These are phyloP conservation scores for Heteropelma amictum DNA, from an alignment of 2,888 invertebrate genomes.

Conservation along the genomic window DNA sequence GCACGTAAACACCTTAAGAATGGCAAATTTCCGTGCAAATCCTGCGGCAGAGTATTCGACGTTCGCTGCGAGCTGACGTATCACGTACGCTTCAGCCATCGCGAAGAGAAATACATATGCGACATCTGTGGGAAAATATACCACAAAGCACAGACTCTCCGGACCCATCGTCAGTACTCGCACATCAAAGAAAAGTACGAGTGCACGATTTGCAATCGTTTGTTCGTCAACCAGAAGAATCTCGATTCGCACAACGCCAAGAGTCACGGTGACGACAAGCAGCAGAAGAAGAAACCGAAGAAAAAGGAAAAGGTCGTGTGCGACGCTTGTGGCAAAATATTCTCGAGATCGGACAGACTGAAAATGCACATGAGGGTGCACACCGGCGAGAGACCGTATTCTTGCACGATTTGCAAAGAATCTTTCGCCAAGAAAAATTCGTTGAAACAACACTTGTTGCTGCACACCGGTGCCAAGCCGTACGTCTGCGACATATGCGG, in stretches of 20 bases:
- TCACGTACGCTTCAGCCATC: constrained; percentile 57
- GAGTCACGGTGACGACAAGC: constrained; percentile 67
- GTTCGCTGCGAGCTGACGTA: constrained; percentile 51
- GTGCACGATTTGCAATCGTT: constrained; percentile 72
- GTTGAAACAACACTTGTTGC: constrained; percentile 72
- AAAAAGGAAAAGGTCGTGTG: constrained; percentile 71
- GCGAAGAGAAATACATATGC: constrained; percentile 53
- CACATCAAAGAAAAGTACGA: constrained; percentile 74
- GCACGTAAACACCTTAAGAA: constrained; percentile 27
- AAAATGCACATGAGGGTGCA: constrained; percentile 74
- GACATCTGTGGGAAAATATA: constrained; percentile 73
- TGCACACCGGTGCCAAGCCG: constrained; percentile 72
- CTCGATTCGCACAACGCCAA: constrained; percentile 74
- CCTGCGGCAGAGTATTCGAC: constrained; percentile 52
- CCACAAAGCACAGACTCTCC: constrained; percentile 67
- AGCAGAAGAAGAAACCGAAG: constrained; percentile 27
- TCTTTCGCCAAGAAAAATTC: constrained; percentile 71
- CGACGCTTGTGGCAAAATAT: constrained; percentile 75
- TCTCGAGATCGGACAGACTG: constrained; percentile 68
- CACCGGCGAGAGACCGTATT: constrained; percentile 72
- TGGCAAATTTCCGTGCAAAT: constrained; percentile 38
- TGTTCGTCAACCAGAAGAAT: constrained; percentile 77
- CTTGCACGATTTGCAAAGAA: constrained; percentile 71
- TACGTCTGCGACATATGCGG: constrained; percentile 76
- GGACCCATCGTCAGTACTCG: constrained; percentile 72